phyloP scores from a whole-genome alignment of 2,888 invertebrate genomes.

The Blastobasis lacticolella region DNA sequence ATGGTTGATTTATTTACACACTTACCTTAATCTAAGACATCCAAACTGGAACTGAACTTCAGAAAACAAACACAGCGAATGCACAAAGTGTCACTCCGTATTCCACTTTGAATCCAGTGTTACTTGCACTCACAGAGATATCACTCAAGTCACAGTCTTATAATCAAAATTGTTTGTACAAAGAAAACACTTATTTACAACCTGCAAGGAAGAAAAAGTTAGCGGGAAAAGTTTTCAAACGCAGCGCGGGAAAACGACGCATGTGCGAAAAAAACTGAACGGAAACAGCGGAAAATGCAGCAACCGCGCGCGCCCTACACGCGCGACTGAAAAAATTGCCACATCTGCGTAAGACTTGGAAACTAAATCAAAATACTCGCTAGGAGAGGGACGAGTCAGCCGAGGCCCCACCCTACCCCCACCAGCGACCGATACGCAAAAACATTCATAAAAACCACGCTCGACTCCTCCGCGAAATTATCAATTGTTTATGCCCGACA shows the following conservation, averaged over 20 bases:
- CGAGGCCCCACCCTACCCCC: conserved; percentile 70
- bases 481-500: conserved; percentile 63
- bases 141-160: conserved; percentile 19
- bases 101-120: conserved; percentile 37
- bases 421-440: conserved; percentile 59
- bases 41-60: conserved; percentile 42
- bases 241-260: conserved; percentile 39
- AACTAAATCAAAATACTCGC: conserved; percentile 74
- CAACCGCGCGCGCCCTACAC: conserved; percentile 62
- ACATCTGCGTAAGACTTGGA: conserved; percentile 71
- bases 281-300: conserved; percentile 41
- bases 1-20: conserved; percentile 9
- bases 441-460: conserved; percentile 71
- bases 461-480: conserved; percentile 64
- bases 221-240: conserved; percentile 22
- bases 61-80: conserved; percentile 23
- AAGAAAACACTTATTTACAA: conserved; percentile 27
- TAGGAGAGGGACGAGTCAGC: conserved; percentile 69
- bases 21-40: conserved; percentile 65
- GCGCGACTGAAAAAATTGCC: conserved; percentile 73
- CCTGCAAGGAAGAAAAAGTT: conserved; percentile 38
- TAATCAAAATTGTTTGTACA: conserved; percentile 29
- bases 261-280: conserved; percentile 29
- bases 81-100: conserved; percentile 19
- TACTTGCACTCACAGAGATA: conserved; percentile 32